Percentiles rank a stretch among this genome's conserved stretches.
These are phyloP conservation scores for Drosophila tsacasi DNA, from an alignment of 1,140 invertebrate species.

Conservation along the genomic window DNA sequence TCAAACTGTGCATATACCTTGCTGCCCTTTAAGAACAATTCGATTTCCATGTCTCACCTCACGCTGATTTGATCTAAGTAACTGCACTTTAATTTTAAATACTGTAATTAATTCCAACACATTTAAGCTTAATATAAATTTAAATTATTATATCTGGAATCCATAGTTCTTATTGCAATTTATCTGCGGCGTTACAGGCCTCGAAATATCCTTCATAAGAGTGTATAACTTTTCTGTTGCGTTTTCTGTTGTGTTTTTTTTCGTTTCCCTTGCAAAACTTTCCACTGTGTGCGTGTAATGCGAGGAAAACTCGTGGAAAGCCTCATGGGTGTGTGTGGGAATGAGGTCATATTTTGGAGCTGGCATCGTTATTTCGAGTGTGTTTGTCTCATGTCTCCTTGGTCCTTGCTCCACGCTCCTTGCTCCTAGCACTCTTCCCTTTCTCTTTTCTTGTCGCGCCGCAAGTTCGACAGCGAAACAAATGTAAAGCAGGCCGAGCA, in stretches of 20 bases:
- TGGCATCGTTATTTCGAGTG: constrained; percentile 48
- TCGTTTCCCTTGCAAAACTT: constrained; percentile 28
- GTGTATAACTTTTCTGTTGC: constrained; percentile 1
- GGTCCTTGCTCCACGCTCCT: not conserved
- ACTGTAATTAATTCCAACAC: too few relatives aligned
- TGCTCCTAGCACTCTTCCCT: not conserved
- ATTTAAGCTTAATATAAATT: not conserved
- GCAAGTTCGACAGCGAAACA: constrained; percentile 35
- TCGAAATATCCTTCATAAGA: not conserved
- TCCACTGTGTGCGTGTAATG: constrained; percentile 24
- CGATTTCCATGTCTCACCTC: too few relatives aligned
- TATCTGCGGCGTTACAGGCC: not conserved
- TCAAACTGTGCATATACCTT: too few relatives aligned
- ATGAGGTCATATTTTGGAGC: constrained; percentile 80
- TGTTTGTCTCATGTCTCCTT: constrained; percentile 16
- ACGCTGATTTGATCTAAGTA: too few relatives aligned
- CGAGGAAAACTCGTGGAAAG: constrained; percentile 32
- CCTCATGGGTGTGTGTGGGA: constrained; percentile 39
- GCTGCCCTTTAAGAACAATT: too few relatives aligned
- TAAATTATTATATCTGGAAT: not conserved
- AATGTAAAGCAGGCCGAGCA: constrained; percentile 41
- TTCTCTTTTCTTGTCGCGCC: constrained; percentile 13
- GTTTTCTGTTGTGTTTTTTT: constrained; percentile 4
- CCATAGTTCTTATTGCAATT: not conserved
- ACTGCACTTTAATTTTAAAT: too few relatives aligned